A percentile compares a stretch with the other conserved stretches of the same genome.
These are phyloP conservation scores for Lycophotia porphyrea DNA, from an alignment of 2,888 invertebrate genomes.

Conservation along the genomic window DNA sequence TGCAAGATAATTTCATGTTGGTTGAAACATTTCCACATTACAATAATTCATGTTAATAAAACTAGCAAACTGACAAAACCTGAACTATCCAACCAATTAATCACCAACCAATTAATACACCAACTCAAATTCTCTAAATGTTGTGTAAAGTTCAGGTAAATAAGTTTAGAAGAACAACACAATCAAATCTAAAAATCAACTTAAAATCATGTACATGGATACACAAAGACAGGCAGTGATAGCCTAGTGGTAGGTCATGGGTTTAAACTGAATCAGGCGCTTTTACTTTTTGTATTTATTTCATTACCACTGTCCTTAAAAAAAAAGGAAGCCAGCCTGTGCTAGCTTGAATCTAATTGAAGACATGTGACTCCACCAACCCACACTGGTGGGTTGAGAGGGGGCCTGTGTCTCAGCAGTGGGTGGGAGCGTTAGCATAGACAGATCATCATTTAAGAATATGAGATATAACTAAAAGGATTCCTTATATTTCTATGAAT, in stretches of 20 bases:
- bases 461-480: constrained; percentile 3
- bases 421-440: not conserved
- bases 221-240: not conserved
- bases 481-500: not conserved
- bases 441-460: not conserved
- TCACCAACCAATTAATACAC: too few species aligned
- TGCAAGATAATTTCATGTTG: too few species aligned
- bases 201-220: not conserved
- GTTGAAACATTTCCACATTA: not conserved
- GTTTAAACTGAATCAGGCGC: not conserved
- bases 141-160: not conserved
- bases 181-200: not conserved
- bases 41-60: not conserved
- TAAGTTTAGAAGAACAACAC: not conserved
- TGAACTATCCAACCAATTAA: not conserved
- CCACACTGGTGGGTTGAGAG: not conserved
- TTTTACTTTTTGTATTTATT: not conserved
- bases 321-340: not conserved
- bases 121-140: not conserved
- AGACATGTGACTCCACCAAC: not conserved
- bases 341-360: not conserved
- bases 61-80: too few species aligned
- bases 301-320: not conserved
- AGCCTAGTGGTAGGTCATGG: not conserved
- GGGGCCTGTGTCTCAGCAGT: not conserved